Percentiles rank a stretch among this genome's conserved stretches.
Evolutionary conservation across 1,140 invertebrate genomes (phyloP).

Genomic region (Hetaerina americana): DNA sequence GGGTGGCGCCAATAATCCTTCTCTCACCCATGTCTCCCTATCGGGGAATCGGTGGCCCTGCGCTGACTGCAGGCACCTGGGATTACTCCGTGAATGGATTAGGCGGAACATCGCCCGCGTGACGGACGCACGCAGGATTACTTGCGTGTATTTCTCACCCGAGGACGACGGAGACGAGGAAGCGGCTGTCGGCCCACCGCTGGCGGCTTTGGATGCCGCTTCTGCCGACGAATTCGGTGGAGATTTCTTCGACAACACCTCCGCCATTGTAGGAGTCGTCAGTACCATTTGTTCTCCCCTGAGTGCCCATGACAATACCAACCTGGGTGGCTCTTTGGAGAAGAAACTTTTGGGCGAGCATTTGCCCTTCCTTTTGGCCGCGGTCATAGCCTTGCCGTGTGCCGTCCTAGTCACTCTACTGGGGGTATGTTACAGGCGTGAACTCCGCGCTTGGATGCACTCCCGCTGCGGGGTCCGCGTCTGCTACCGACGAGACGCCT

Average conservation of each 20-base stretch:
- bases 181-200: constrained; percentile 37
- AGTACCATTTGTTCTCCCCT: neutral
- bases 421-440: constrained; percentile 63
- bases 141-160: constrained; percentile 29
- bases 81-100: constrained; percentile 25
- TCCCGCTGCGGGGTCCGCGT: constrained; percentile 71
- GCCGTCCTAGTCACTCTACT: constrained; percentile 57
- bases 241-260: neutral
- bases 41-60: constrained; percentile 33
- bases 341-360: constrained; percentile 36
- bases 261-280: neutral
- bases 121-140: constrained; percentile 49
- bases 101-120: constrained; percentile 32
- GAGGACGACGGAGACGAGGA: constrained; percentile 23
- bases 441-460: constrained; percentile 74
- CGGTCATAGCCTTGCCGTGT: constrained; percentile 35
- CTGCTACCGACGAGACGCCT: constrained; percentile 64
- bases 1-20: constrained; percentile 23
- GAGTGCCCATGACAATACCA: neutral
- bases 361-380: constrained; percentile 58
- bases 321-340: neutral
- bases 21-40: constrained; percentile 24
- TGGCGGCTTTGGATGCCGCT: constrained; percentile 38
- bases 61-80: constrained; percentile 28
- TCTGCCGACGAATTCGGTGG: neutral